Percentiles rank a stretch among this genome's conserved stretches.
Evolutionary conservation across 2,888 invertebrate species (phyloP).

Genomic region (Cotesia congregata): DNA sequence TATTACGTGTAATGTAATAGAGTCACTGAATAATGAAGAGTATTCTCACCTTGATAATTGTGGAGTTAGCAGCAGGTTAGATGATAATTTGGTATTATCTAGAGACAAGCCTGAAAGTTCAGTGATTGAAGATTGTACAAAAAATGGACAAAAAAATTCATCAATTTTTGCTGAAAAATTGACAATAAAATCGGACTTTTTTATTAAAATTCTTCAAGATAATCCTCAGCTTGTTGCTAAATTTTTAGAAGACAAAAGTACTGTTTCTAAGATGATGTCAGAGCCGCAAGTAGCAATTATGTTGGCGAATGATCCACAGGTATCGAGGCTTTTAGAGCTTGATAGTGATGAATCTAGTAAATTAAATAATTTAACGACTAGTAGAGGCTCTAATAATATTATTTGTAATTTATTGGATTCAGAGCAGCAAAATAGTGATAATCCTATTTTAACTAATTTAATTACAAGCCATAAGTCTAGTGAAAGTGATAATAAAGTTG

Average conservation of each 20-base stretch:
- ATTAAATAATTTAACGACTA: constrained; percentile 24
- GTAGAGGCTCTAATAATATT: constrained; percentile 52
- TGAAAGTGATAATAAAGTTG: constrained; percentile 52
- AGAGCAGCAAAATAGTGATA: constrained; percentile 54
- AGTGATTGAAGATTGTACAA: background rate
- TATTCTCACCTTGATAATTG: background rate
- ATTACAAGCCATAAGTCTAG: constrained; percentile 62
- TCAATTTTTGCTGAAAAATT: constrained; percentile 43
- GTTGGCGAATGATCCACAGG: constrained; percentile 60
- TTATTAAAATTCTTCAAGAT: constrained; percentile 44
- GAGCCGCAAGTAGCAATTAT: constrained; percentile 56
- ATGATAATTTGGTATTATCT: no score
- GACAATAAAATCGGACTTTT: constrained; percentile 52
- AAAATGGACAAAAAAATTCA: background rate
- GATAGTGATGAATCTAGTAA: constrained; percentile 33
- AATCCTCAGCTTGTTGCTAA: constrained; percentile 53
- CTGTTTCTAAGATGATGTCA: constrained; percentile 60
- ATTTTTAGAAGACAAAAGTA: constrained; percentile 58
- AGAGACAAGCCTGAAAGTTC: background rate
- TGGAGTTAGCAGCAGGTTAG: background rate
- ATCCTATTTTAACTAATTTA: constrained; percentile 64
- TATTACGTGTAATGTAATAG: background rate
- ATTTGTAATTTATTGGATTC: constrained; percentile 54
- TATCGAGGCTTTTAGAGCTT: constrained; percentile 57
- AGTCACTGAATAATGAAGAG: background rate